A percentile compares a stretch with the other conserved stretches of the same genome.
phyloP scores from a whole-genome alignment of 1,140 invertebrate genomes.

The Drosophila punjabiensis region DNA sequence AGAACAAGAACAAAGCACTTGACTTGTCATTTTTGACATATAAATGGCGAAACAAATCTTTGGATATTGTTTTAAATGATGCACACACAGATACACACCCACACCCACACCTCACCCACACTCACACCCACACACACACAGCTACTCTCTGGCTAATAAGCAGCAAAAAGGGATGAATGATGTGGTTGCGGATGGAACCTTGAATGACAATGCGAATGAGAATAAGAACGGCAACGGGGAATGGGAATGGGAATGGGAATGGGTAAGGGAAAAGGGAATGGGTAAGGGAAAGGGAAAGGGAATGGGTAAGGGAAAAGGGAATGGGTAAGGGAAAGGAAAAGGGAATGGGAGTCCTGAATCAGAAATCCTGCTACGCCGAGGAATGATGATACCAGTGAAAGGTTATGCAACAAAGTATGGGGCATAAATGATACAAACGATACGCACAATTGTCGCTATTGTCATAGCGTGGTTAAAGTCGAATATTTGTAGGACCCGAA shows the following conservation, averaged over 20 bases:
- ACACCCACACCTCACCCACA: slow-evolving; percentile 9
- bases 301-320: neutral
- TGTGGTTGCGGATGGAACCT: slow-evolving; percentile 30
- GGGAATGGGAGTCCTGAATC: neutral
- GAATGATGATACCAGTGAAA: neutral
- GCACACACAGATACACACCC: slow-evolving; percentile 39
- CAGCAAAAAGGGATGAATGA: slow-evolving; percentile 43
- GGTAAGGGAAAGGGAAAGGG: too few relatives aligned
- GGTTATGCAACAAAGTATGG: slow-evolving; percentile 43
- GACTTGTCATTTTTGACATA: slow-evolving; percentile 80
- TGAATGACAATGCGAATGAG: slow-evolving; percentile 18
- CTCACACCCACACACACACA: neutral
- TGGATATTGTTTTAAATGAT: slow-evolving; percentile 81
- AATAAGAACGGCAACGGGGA: neutral
- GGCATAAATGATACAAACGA: slow-evolving; percentile 21
- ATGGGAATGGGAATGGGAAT: neutral
- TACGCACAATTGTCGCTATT: slow-evolving; percentile 47
- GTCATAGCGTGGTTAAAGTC: slow-evolving; percentile 34
- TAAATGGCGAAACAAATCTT: slow-evolving; percentile 81
- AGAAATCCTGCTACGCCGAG: neutral
- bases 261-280: neutral
- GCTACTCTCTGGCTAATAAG: slow-evolving; percentile 58
- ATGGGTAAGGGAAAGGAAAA: neutral
- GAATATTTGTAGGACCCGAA: slow-evolving; percentile 16
- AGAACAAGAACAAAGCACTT: slow-evolving; percentile 69